A percentile compares a stretch with the other conserved stretches of the same genome.
phyloP scores from a whole-genome alignment of 2,113 vertebrate species.

The Trinectes maculatus region DNA sequence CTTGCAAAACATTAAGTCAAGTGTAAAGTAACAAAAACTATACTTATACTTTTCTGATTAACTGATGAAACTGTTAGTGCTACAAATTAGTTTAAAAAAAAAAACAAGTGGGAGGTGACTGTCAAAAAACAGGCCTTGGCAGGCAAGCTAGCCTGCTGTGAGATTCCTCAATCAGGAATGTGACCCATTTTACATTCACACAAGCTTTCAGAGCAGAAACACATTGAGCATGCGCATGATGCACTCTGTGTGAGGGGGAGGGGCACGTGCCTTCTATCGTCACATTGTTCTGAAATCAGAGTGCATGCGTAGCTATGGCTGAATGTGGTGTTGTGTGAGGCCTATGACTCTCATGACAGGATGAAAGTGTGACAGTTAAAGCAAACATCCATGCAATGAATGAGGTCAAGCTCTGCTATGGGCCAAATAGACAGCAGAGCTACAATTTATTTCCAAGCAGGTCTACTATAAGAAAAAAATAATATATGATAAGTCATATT shows the following conservation, averaged over 20 bases:
- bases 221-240: conserved; percentile 67
- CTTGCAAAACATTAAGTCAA: neutral
- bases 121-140: conserved; percentile 72
- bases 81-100: neutral
- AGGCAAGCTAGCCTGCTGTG: conserved; percentile 70
- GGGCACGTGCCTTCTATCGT: conserved; percentile 68
- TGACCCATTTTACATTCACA: conserved; percentile 82
- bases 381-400: conserved; percentile 57
- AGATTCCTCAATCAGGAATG: conserved; percentile 78
- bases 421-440: conserved; percentile 22
- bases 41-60: too few species aligned
- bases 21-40: neutral
- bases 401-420: conserved; percentile 54
- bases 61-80: neutral
- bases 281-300: conserved; percentile 69
- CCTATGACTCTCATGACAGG: conserved; percentile 38
- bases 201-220: conserved; percentile 58
- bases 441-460: neutral
- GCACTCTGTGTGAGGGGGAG: conserved; percentile 57
- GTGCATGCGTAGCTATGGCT: conserved; percentile 50
- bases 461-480: neutral
- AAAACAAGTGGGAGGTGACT: conserved; percentile 20
- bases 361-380: conserved; percentile 60
- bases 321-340: conserved; percentile 40
- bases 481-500: neutral